A percentile compares a stretch with the other conserved stretches of the same genome.
Conservation (phyloP, 2,113 vertebrate species). For the Lethenteron reissneri region DNA sequence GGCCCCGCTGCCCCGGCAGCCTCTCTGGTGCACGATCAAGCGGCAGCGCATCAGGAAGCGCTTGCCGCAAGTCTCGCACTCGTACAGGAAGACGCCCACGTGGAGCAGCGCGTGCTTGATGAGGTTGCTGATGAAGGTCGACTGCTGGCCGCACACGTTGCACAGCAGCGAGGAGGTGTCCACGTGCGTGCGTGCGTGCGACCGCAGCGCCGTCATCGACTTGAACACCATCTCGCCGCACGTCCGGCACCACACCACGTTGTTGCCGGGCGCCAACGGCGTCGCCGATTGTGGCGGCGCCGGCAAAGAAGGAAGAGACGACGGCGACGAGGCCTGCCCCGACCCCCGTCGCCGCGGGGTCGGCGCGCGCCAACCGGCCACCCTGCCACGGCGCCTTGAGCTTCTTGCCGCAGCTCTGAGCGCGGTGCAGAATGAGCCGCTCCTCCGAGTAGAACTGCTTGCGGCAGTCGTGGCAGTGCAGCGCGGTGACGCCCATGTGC, state of each 20-base stretch:
- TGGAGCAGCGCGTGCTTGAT: conserved; percentile 54
- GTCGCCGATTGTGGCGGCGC: neutral
- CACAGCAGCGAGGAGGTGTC: conserved; percentile 40
- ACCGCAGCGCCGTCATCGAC: conserved; percentile 43
- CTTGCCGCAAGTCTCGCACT: conserved; percentile 67
- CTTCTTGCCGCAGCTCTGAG: too few relatives aligned
- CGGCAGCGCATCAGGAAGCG: conserved; percentile 69
- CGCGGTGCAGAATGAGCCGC: too few relatives aligned
- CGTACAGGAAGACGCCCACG: conserved; percentile 66
- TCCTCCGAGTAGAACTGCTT: too few relatives aligned
- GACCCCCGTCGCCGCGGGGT: neutral
- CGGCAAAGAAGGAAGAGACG: neutral
- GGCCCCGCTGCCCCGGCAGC: conserved; percentile 17
- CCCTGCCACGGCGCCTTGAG: neutral
- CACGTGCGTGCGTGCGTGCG: conserved; percentile 52
- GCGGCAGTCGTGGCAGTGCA: too few relatives aligned
- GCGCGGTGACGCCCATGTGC: too few relatives aligned
- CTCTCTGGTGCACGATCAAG: conserved; percentile 53
- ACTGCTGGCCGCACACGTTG: conserved; percentile 54
- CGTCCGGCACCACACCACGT: conserved; percentile 36
- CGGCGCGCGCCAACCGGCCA: conserved; percentile 3
- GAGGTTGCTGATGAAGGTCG: conserved; percentile 37
- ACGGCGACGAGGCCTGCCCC: neutral
- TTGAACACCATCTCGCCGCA: conserved; percentile 45
- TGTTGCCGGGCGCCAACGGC: neutral